Evolutionary conservation across 2,113 vertebrate genomes (phyloP).

Genomic region (Oreochromis tanganicae): DNA sequence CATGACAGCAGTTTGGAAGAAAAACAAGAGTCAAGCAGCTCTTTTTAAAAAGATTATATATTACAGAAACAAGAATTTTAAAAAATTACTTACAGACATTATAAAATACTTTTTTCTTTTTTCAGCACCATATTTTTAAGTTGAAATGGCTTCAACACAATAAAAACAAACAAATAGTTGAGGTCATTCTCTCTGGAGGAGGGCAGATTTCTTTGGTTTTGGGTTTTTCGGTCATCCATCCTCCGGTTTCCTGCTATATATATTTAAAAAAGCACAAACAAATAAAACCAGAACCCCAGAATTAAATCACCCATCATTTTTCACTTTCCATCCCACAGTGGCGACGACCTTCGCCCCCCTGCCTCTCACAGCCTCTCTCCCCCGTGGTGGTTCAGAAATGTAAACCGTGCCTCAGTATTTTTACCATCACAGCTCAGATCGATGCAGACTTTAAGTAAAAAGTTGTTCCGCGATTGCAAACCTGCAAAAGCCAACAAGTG

Average conservation of each 20-base stretch:
- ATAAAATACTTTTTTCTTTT: conserved; percentile 71
- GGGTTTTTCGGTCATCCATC: conserved; percentile 11
- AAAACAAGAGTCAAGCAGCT: conserved; percentile 69
- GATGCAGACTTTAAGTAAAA: neutral
- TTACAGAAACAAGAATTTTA: conserved; percentile 74
- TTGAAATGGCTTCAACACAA: conserved; percentile 54
- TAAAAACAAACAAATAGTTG: conserved; percentile 43
- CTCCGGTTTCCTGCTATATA: conserved; percentile 30
- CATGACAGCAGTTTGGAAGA: neutral
- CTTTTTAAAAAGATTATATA: conserved; percentile 81
- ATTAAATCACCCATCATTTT: neutral
- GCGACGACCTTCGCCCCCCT: conserved; percentile 1
- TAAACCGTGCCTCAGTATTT: neutral
- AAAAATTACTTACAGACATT: conserved; percentile 80
- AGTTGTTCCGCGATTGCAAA: neutral
- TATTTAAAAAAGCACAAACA: neutral
- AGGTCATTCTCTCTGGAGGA: conserved; percentile 44
- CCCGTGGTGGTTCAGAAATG: conserved; percentile 8
- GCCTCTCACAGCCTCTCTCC: conserved; percentile 14
- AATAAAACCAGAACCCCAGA: conserved; percentile 22
- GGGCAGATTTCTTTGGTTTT: conserved; percentile 27
- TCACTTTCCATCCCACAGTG: neutral
- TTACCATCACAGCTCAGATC: neutral
- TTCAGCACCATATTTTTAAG: conserved; percentile 72
- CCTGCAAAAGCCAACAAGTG: neutral